phyloP scores from a whole-genome alignment of 2,888 invertebrate genomes.

The Agrotis exclamationis region DNA sequence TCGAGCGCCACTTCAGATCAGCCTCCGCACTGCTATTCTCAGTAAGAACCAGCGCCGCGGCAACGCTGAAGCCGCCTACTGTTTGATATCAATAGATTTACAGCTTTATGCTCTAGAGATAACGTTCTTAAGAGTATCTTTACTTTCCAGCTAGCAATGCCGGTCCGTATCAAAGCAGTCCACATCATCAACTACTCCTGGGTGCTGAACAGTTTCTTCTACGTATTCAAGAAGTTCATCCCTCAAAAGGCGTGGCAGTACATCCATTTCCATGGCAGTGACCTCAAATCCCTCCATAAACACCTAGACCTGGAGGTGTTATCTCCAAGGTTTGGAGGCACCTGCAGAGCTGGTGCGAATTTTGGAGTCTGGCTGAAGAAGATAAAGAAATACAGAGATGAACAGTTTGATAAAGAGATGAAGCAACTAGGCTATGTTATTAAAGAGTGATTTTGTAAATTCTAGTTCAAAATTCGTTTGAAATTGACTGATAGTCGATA shows the following conservation, averaged over 20 bases:
- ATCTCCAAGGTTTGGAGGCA: conserved; percentile 82
- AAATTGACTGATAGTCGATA: not conserved
- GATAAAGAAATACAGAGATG: conserved; percentile 86
- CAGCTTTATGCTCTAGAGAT: no score
- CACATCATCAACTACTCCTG: conserved; percentile 96
- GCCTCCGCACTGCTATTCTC: no score
- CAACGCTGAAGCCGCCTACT: no score
- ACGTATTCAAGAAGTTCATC: conserved; percentile 94
- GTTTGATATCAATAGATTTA: no score
- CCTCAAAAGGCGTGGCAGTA: conserved; percentile 91
- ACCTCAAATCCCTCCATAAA: conserved; percentile 83
- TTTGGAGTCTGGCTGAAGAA: conserved; percentile 91
- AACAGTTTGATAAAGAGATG: conserved; percentile 92
- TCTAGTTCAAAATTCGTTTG: not conserved
- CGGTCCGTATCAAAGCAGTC: conserved; percentile 92
- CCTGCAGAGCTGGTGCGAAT: conserved; percentile 91
- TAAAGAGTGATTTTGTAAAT: conserved; percentile 76
- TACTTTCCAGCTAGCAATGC: conserved; percentile 92
- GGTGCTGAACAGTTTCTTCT: conserved; percentile 94
- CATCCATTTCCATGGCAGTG: conserved; percentile 84
- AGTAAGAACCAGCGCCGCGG: no score
- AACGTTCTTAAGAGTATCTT: no score
- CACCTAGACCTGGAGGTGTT: conserved; percentile 79
- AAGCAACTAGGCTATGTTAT: conserved; percentile 92
- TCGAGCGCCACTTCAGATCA: no score